These are phyloP conservation scores for Idaea biselata DNA, from an alignment of 2,888 invertebrate species.

Conservation along the genomic window DNA sequence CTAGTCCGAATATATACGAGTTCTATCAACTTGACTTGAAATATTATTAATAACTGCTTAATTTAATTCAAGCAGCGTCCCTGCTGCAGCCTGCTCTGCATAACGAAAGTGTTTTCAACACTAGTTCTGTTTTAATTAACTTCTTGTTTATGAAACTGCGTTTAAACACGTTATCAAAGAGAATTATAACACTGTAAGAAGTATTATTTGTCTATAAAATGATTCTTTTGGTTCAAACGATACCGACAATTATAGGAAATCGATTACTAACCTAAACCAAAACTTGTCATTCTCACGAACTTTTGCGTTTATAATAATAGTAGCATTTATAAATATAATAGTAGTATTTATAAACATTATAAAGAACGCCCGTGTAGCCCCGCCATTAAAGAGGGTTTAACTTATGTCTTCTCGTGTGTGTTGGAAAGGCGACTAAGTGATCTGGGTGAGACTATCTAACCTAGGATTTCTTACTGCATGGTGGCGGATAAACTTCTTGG, in stretches of 20 bases:
- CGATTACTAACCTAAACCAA: background rate
- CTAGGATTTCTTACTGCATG: too few relatives aligned
- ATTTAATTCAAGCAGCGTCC: background rate
- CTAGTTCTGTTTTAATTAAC: background rate
- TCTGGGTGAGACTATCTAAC: too few relatives aligned
- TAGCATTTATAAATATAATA: too few relatives aligned
- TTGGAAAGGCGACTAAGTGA: too few relatives aligned
- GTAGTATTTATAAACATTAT: too few relatives aligned
- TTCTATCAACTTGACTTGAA: background rate
- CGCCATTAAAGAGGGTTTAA: too few relatives aligned
- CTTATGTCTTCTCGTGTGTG: too few relatives aligned
- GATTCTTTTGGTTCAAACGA: background rate
- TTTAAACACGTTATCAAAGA: background rate
- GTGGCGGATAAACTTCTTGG: too few relatives aligned
- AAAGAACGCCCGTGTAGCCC: too few relatives aligned
- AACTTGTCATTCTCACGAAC: too few relatives aligned
- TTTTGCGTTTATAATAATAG: too few relatives aligned
- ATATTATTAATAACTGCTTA: background rate
- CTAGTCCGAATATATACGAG: background rate
- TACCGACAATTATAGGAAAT: background rate
- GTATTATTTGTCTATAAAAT: background rate
- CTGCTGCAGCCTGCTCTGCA: background rate
- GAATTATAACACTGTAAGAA: background rate
- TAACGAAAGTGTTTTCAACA: background rate
- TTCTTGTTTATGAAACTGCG: background rate